Conservation (phyloP, 2,888 invertebrate genomes). For the Anarsia innoxiella region DNA sequence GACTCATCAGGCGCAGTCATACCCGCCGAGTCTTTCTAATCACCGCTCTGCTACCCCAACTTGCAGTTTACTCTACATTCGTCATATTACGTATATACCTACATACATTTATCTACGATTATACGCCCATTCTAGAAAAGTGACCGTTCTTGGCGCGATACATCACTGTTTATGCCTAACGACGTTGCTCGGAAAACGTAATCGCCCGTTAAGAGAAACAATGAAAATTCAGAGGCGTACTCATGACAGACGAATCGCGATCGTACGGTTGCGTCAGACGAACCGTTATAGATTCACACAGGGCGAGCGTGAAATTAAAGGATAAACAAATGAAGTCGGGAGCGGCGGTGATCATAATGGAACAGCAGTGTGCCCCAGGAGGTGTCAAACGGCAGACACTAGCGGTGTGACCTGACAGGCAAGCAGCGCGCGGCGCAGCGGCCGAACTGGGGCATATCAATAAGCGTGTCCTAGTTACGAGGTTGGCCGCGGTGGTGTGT, state of each 20-base stretch:
- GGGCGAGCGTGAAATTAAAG: slow-evolving; percentile 66
- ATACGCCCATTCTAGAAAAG: slow-evolving; percentile 1
- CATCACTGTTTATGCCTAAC: slow-evolving; percentile 9
- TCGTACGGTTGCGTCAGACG: slow-evolving; percentile 58
- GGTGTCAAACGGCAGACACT: slow-evolving; percentile 69
- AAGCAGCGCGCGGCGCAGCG: slow-evolving; percentile 46
- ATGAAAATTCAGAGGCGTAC: slow-evolving; percentile 48
- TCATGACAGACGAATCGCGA: slow-evolving; percentile 58
- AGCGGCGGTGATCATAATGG: slow-evolving; percentile 63
- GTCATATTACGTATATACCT: not conserved
- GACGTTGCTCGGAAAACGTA: slow-evolving; percentile 26
- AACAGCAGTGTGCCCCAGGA: slow-evolving; percentile 64
- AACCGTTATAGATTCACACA: slow-evolving; percentile 67
- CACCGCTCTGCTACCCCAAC: slow-evolving; percentile 3
- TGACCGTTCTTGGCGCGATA: slow-evolving; percentile 6
- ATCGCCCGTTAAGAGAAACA: slow-evolving; percentile 43
- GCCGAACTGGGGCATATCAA: slow-evolving; percentile 66
- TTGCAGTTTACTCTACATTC: no score
- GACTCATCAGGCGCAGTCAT: slow-evolving; percentile 42
- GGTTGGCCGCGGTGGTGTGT: slow-evolving; percentile 34
- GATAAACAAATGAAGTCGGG: slow-evolving; percentile 71
- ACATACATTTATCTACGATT: not conserved
- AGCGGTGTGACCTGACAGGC: slow-evolving; percentile 57
- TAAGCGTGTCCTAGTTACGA: slow-evolving; percentile 67
- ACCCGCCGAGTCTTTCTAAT: slow-evolving; percentile 8